These are phyloP conservation scores for Potamarius usumacintae DNA, from an alignment of 2,113 vertebrate genomes.

Conservation along the genomic window DNA sequence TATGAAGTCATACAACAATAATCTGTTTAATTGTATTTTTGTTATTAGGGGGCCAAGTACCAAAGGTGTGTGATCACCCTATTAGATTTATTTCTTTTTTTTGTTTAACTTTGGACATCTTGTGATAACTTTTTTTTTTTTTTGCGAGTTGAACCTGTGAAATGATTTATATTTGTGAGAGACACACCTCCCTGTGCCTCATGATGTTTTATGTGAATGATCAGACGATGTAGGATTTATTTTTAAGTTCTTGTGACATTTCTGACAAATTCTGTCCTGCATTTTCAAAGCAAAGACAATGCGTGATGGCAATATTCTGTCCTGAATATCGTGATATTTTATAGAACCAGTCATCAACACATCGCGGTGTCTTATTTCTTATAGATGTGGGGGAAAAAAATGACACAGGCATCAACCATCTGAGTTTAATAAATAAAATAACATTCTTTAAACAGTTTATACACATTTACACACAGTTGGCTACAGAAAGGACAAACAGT, in stretches of 20 bases:
- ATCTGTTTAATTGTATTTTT: neutral
- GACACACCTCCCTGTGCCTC: neutral
- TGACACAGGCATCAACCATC: neutral
- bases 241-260: neutral
- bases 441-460: neutral
- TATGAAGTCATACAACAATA: neutral
- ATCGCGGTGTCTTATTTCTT: neutral
- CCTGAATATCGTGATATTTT: neutral
- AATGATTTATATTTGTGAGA: neutral
- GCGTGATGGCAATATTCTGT: neutral
- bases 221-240: neutral
- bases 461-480: constrained; percentile 4
- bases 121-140: neutral
- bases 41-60: neutral
- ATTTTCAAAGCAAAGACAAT: neutral
- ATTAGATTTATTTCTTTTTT: no score
- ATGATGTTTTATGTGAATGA: neutral
- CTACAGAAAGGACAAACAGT: neutral
- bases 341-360: neutral
- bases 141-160: neutral
- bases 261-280: neutral
- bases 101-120: neutral
- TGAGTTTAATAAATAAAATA: constrained; percentile 31
- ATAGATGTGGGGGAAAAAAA: neutral
- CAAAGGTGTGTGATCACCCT: neutral